These are phyloP conservation scores for Gouania willdenowi DNA, from an alignment of 2,797 vertebrate species.

Conservation along the genomic window DNA sequence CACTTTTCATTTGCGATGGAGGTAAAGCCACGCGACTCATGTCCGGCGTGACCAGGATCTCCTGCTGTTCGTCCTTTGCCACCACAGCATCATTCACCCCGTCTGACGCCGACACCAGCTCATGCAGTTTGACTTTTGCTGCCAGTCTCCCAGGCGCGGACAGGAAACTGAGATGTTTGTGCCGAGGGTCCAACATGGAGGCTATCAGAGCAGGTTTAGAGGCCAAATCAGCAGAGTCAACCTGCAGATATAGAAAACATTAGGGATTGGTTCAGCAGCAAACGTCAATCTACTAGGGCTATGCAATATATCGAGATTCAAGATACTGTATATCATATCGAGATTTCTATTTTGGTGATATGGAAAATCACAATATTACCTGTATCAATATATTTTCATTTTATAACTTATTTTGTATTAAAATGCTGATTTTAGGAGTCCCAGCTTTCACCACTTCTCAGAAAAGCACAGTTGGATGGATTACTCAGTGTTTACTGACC, in stretches of 20 bases:
- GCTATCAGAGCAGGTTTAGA: slow-evolving; percentile 61
- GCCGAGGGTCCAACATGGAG: slow-evolving; percentile 64
- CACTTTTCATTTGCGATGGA: slow-evolving; percentile 35
- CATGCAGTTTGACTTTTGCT: slow-evolving; percentile 60
- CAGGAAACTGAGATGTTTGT: slow-evolving; percentile 65
- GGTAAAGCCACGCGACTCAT: slow-evolving; percentile 29
- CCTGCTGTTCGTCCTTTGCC: slow-evolving; percentile 51
- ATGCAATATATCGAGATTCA: no score
- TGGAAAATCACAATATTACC: no score
- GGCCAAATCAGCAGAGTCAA: slow-evolving; percentile 44
- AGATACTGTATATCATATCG: no score
- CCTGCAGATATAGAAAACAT: slow-evolving; percentile 40
- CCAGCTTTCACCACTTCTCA: no score
- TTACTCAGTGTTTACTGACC: no score
- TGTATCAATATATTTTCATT: no score
- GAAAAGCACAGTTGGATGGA: no score
- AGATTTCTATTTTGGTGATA: no score
- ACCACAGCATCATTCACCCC: slow-evolving; percentile 2
- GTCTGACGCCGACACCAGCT: slow-evolving; percentile 53
- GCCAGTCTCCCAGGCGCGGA: slow-evolving; percentile 49
- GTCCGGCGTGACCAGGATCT: slow-evolving; percentile 40
- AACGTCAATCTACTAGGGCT: no score
- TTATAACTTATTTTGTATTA: no score
- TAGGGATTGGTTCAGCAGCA: no score
- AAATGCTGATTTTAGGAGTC: no score